These are phyloP conservation scores for Pterocles gutturalis DNA, from an alignment of 2,113 vertebrate species.

Conservation along the genomic window DNA sequence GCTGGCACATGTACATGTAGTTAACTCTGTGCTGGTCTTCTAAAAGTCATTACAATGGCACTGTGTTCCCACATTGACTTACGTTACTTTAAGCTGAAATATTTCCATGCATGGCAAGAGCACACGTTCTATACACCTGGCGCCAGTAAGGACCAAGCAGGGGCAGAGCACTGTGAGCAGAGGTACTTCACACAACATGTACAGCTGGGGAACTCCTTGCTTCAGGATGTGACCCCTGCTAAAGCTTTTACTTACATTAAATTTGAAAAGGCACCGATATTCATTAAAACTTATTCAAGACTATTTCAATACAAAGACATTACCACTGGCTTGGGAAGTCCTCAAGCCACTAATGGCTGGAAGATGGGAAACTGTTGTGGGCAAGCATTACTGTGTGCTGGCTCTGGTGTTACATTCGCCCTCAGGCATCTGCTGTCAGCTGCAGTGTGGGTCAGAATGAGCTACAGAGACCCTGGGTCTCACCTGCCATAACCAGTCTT, in stretches of 20 bases:
- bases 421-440: background rate
- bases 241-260: background rate
- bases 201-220: background rate
- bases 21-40: background rate
- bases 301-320: background rate
- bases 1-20: background rate
- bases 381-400: background rate
- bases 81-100: background rate
- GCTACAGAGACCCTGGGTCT: background rate
- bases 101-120: background rate
- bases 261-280: background rate
- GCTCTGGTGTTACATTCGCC: rapidly evolving
- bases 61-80: background rate
- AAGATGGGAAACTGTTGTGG: background rate
- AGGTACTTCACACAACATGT: background rate
- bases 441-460: background rate
- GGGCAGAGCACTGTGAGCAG: background rate
- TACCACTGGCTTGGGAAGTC: background rate
- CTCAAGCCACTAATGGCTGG: background rate
- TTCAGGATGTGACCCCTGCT: background rate
- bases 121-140: background rate
- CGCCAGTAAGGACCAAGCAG: background rate
- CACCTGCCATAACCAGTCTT: background rate
- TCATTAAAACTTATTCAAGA: background rate
- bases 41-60: background rate